Base-by-base conservation (phyloP, 1,140 invertebrate species). In the Eupeodes corollae region DNA sequence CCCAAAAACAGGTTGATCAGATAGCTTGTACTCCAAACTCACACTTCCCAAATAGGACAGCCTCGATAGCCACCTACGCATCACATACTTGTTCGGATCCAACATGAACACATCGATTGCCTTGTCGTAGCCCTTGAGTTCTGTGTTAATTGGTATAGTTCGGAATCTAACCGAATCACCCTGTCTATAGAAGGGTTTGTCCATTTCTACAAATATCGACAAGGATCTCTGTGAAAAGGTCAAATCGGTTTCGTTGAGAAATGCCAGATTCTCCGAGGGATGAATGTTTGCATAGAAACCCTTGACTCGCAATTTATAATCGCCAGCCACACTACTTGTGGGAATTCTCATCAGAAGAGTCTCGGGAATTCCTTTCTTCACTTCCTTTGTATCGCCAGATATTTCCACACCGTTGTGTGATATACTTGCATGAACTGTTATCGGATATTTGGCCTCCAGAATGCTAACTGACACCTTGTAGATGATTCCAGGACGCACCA, bases 141-240 rank as follows among this genome's bases (percentile, higher is more conserved):
- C 85, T 0, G 88, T 91, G 58, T 88, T 87, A 45, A 96, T 88
- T 0, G 89, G 90, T 50, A 97, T 84, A 1, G 86, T 80, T 19
- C 93, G 78, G 61, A 96, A 93, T 42, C 79, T 73, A 0, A 96
- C 86, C 33, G 78, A 88, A 65, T 96, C 86, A 3, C 88, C 83
- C 68, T 95, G 92, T 78, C 86, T 95, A 59, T 97, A 98, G 0
- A 95, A 79, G 0, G 92, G 91, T 63, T 95, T 95, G 61, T 98
- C 91, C 46, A 90, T 83, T 70, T 96, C 91, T 54, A 98, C 86
- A 56, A 97, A 91, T 51, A 97, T 89, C 0, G 92, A 91, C 85
- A 93, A 91, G 8, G 89, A 91, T n/a, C 88, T 69, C 56, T 86
- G 84, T 0, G 85, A 90, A 59, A 92, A 93, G 10, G 73, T 72